Conservation (phyloP, 1,140 invertebrate species). For the Onthophagus taurus region DNA sequence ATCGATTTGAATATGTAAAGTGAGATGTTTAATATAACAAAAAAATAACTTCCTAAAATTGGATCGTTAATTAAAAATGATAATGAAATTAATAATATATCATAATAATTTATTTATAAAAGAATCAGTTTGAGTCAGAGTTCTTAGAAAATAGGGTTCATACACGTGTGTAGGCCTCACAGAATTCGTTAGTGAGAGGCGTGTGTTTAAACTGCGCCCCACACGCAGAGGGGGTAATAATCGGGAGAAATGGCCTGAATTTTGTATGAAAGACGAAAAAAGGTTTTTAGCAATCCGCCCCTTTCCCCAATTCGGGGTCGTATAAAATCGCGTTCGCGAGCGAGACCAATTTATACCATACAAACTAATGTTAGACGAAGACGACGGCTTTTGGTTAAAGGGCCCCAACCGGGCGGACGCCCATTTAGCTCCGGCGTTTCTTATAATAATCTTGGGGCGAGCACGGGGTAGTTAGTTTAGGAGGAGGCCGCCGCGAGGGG, state of each 20-base stretch:
- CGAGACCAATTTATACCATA: constrained; percentile 1
- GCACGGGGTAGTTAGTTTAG: constrained; percentile 29
- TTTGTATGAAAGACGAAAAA: constrained; percentile 37
- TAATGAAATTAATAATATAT: too few relatives aligned
- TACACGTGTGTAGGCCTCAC: too few relatives aligned
- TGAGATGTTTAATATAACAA: too few relatives aligned
- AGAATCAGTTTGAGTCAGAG: too few relatives aligned
- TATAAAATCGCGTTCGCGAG: constrained; percentile 24
- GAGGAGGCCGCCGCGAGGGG: constrained; percentile 12
- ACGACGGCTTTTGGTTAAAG: constrained; percentile 2
- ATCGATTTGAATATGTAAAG: too few relatives aligned
- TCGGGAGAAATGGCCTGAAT: constrained; percentile 40
- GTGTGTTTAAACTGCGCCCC: constrained; percentile 15
- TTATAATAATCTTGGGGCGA: constrained; percentile 34
- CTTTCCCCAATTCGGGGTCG: constrained; percentile 26
- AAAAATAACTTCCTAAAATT: too few relatives aligned
- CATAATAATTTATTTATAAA: too few relatives aligned
- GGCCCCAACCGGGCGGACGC: constrained; percentile 22
- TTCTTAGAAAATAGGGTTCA: too few relatives aligned
- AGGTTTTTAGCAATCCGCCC: constrained; percentile 31
- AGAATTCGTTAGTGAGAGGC: too few relatives aligned
- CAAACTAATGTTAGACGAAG: background rate
- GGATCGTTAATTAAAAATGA: too few relatives aligned
- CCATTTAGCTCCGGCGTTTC: constrained; percentile 32
- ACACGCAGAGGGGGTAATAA: constrained; percentile 25